phyloP scores from a whole-genome alignment of 2,888 invertebrate species.

The Patella ulyssiponensis region DNA sequence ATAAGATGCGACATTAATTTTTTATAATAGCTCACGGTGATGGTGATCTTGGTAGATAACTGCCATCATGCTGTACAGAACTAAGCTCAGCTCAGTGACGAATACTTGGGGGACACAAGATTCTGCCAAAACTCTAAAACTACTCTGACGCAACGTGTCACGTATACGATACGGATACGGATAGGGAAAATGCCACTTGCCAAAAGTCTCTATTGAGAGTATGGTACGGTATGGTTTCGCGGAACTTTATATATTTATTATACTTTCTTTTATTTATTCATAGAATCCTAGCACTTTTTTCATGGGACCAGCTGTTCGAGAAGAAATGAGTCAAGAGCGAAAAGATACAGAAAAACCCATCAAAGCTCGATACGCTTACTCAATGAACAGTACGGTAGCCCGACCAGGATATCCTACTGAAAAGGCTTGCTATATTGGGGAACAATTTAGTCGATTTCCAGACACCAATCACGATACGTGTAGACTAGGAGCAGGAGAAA shows the following conservation, averaged over 20 bases:
- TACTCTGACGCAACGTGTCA: too few relatives aligned
- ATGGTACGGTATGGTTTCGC: neutral
- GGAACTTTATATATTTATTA: too few relatives aligned
- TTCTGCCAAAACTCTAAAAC: too few relatives aligned
- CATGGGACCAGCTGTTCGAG: slow-evolving; percentile 25
- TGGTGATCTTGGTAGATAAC: too few relatives aligned
- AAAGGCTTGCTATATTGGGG: slow-evolving; percentile 61
- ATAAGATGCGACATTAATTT: too few relatives aligned
- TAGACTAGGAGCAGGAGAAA: slow-evolving; percentile 63
- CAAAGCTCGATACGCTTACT: neutral
- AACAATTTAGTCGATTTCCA: slow-evolving; percentile 58
- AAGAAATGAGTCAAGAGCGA: slow-evolving; percentile 6
- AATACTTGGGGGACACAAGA: too few relatives aligned
- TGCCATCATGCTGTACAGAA: too few relatives aligned
- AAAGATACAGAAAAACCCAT: neutral
- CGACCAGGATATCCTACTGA: slow-evolving; percentile 45
- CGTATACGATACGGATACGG: too few relatives aligned
- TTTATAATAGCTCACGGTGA: too few relatives aligned
- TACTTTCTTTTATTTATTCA: slow-evolving; percentile 19
- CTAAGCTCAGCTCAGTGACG: too few relatives aligned
- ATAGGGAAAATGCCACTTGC: too few relatives aligned
- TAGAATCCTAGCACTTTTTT: slow-evolving; percentile 59
- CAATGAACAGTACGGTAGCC: slow-evolving; percentile 26
- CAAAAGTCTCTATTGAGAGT: too few relatives aligned
- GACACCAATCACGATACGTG: slow-evolving; percentile 64